Conservation (phyloP, 2,888 invertebrate species). For the Steinernema carpocapsae region DNA sequence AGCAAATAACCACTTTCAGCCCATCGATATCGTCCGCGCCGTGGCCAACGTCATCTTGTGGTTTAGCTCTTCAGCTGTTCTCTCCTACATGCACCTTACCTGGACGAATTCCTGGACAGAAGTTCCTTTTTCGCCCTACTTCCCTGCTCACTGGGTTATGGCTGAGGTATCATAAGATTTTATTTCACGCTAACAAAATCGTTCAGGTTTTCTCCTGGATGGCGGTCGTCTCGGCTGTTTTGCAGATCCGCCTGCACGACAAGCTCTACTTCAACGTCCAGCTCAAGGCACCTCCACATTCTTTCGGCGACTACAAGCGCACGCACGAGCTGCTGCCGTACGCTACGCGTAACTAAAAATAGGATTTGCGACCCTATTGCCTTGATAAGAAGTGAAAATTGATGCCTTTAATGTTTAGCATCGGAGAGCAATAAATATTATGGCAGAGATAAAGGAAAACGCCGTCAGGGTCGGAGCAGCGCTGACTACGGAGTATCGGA, state of each 20-base stretch:
- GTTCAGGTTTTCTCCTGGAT: constrained; percentile 2
- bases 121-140: constrained; percentile 1
- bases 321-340: not conserved
- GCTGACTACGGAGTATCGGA: not conserved
- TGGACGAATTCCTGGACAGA: not conserved
- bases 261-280: constrained; percentile 23
- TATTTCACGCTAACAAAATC: not conserved
- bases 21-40: not conserved
- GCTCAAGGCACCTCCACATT: not conserved
- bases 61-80: not conserved
- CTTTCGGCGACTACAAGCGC: not conserved
- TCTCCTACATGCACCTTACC: not conserved
- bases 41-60: not conserved
- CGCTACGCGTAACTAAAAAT: not conserved
- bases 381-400: not conserved
- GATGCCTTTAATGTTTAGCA: constrained; percentile 3
- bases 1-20: too few relatives aligned
- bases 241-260: not conserved
- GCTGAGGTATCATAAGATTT: not conserved
- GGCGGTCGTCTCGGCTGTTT: not conserved
- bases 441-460: not conserved
- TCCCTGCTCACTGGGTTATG: constrained; percentile 16
- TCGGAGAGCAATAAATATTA: not conserved
- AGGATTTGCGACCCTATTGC: not conserved
- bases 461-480: not conserved